Conservation (phyloP, 2,797 vertebrate species). For the Centropyge bicolor region DNA sequence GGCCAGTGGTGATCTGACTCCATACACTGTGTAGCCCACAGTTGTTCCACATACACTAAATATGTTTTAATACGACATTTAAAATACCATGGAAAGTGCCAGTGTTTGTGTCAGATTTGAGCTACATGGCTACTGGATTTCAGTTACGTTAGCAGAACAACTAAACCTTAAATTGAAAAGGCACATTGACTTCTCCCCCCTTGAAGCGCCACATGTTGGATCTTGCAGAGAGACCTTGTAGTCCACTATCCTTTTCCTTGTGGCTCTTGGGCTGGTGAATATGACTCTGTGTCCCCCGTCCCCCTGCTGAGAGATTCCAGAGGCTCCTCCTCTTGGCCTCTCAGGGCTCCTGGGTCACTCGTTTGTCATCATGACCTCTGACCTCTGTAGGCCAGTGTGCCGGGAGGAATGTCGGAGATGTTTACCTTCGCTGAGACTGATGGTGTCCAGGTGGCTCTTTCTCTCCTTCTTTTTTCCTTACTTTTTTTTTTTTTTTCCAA, state of each 20-base stretch:
- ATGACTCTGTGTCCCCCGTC: conserved; percentile 73
- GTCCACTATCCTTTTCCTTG: conserved; percentile 36
- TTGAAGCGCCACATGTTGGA: conserved; percentile 39
- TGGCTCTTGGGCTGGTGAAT: conserved; percentile 61
- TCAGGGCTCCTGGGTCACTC: conserved; percentile 92
- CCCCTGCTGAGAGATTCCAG: conserved; percentile 96
- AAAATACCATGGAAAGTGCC: too few relatives aligned
- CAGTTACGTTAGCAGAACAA: too few relatives aligned
- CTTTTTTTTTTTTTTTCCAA: conserved; percentile 62
- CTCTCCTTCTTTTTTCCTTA: conserved; percentile 21
- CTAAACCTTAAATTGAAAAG: too few relatives aligned
- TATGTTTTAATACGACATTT: too few relatives aligned
- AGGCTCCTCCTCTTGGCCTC: conserved; percentile 90
- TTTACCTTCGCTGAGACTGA: conserved; percentile 97
- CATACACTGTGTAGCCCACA: too few relatives aligned
- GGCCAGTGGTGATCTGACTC: too few relatives aligned
- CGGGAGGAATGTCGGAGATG: conserved; percentile 95
- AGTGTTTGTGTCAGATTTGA: too few relatives aligned
- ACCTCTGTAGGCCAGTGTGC: conserved; percentile 94
- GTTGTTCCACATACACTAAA: too few relatives aligned
- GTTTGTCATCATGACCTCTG: conserved; percentile 95
- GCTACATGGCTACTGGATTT: too few relatives aligned
- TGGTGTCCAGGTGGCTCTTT: conserved; percentile 95
- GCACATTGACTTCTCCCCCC: not conserved
- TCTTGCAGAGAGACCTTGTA: conserved; percentile 39